Evolutionary conservation across 2,113 vertebrate genomes (phyloP).

Genomic region (Muntiacus muntjak): DNA sequence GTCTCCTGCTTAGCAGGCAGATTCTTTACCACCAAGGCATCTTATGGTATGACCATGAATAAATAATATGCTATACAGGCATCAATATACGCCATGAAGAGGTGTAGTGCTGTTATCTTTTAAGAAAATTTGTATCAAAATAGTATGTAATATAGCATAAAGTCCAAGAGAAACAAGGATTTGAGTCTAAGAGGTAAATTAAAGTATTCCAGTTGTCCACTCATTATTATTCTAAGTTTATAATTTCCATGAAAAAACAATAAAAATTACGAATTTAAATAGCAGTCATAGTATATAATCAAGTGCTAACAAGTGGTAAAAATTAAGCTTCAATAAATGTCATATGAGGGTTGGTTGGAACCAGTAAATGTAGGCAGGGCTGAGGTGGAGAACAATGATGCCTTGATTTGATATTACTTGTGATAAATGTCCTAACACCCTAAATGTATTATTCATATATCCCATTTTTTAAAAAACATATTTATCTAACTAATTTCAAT

Average conservation of each 20-base stretch:
- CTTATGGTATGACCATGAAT: background rate
- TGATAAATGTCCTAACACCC: background rate
- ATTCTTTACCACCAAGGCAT: background rate
- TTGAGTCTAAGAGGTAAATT: background rate
- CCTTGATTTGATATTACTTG: background rate
- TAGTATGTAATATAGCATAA: background rate
- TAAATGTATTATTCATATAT: background rate
- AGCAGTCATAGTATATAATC: background rate
- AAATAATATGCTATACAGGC: background rate
- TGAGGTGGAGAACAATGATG: background rate
- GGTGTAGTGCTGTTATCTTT: background rate
- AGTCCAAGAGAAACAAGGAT: background rate
- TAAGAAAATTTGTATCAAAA: background rate
- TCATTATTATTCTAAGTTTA: background rate
- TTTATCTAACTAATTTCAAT: conserved; percentile 12
- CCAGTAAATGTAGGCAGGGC: background rate
- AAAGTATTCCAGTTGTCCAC: background rate
- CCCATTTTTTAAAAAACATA: background rate
- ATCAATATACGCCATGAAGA: background rate
- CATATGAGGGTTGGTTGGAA: background rate
- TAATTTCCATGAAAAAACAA: conserved; percentile 16
- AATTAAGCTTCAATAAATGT: background rate
- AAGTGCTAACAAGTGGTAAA: background rate
- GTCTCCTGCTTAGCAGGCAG: background rate
- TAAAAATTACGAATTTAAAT: background rate